Percentiles rank a stretch among this genome's conserved stretches.
These are phyloP conservation scores for Nasonia longicornis DNA, from an alignment of 1,140 invertebrate genomes.

Conservation along the genomic window DNA sequence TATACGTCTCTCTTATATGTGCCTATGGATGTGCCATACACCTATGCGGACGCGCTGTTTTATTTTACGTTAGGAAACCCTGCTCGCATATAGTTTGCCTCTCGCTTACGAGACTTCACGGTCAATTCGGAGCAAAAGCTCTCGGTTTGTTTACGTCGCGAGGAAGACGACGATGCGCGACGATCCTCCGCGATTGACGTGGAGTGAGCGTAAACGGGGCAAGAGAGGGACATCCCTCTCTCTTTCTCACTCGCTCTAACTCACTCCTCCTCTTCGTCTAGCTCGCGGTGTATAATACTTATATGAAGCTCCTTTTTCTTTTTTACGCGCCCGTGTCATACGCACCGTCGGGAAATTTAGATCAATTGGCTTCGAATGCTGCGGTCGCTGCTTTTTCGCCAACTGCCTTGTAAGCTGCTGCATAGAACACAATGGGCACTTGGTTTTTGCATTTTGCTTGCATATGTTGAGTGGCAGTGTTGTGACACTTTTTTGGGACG, in stretches of 20 bases:
- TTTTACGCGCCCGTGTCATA: slow-evolving; percentile 28
- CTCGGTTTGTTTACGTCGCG: slow-evolving; percentile 3
- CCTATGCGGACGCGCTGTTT: background rate
- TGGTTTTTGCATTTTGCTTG: slow-evolving; percentile 5
- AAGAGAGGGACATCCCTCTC: slow-evolving; percentile 13
- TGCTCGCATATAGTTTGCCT: background rate
- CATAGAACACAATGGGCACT: background rate
- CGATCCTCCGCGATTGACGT: background rate
- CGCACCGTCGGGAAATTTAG: slow-evolving; percentile 16
- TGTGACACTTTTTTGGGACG: background rate
- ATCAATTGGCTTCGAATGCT: slow-evolving; percentile 26
- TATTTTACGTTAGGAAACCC: no score
- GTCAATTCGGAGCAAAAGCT: background rate
- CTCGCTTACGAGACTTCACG: background rate
- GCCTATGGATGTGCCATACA: background rate
- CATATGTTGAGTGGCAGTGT: slow-evolving; percentile 31
- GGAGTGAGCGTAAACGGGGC: slow-evolving; percentile 28
- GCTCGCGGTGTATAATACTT: background rate
- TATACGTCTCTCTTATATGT: background rate
- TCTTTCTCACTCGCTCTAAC: background rate
- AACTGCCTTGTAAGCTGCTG: background rate
- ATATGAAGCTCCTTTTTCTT: slow-evolving; percentile 6
- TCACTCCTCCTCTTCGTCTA: background rate
- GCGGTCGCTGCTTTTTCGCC: background rate
- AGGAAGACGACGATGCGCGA: background rate